These are phyloP conservation scores for Echinops telfairi DNA, from an alignment of 2,113 vertebrate species.

Conservation along the genomic window DNA sequence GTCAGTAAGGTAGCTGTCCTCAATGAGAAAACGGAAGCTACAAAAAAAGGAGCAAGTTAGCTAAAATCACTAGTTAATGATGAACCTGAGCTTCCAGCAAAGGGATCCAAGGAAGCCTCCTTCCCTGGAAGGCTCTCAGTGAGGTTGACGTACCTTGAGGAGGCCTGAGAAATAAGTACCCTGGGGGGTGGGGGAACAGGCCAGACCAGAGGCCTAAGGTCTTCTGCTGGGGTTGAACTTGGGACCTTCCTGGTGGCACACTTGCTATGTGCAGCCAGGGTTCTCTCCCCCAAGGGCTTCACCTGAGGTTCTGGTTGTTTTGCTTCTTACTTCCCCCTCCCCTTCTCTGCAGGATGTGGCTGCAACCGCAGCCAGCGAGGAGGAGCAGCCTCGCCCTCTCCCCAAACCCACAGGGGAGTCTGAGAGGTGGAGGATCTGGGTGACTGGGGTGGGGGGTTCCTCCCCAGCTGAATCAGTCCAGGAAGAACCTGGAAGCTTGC, in stretches of 20 bases:
- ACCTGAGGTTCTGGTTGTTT: constrained; percentile 67
- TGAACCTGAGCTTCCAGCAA: neutral
- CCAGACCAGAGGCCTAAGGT: rapidly evolving
- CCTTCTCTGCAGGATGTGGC: constrained; percentile 82
- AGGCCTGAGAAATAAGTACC: neutral
- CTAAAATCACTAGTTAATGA: constrained; percentile 20
- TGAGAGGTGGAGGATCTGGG: neutral
- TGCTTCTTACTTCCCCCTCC: constrained; percentile 83
- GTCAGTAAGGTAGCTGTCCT: neutral
- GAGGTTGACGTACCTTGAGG: neutral
- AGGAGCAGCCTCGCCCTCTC: constrained; percentile 76
- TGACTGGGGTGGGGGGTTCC: neutral
- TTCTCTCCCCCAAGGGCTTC: neutral
- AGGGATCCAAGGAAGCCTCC: neutral
- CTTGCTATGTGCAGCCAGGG: neutral
- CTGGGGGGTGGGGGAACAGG: too few species aligned
- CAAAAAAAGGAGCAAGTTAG: neutral
- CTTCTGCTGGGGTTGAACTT: neutral
- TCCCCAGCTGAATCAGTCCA: neutral
- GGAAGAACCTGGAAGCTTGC: neutral
- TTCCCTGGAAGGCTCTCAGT: neutral
- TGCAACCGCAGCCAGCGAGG: constrained; percentile 67
- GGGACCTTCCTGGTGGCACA: neutral
- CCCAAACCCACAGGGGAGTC: constrained; percentile 57
- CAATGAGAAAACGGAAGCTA: constrained; percentile 21